A percentile compares a stretch with the other conserved stretches of the same genome.
phyloP scores from a whole-genome alignment of 2,797 vertebrate genomes.

The Prionace glauca region DNA sequence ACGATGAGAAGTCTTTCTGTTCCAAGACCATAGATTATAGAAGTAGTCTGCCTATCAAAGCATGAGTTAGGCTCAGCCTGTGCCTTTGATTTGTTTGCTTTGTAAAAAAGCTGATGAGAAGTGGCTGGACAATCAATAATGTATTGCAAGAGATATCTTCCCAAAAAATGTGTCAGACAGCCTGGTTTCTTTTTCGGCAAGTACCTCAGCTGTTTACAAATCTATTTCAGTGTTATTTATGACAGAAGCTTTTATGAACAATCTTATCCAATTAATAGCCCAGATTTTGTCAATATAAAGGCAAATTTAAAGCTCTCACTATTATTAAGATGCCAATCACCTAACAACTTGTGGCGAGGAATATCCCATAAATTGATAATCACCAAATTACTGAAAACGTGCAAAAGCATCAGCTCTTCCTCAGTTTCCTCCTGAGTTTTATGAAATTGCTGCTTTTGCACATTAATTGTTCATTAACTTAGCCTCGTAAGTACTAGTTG shows the following conservation, averaged over 20 bases:
- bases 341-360: not conserved
- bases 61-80: not conserved
- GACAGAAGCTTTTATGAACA: not conserved
- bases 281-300: not conserved
- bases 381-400: not conserved
- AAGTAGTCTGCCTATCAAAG: not conserved
- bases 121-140: not conserved
- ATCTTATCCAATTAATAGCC: not conserved
- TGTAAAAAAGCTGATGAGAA: not conserved
- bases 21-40: not conserved
- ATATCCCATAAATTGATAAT: not conserved
- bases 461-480: not conserved
- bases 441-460: not conserved
- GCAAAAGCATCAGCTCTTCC: not conserved
- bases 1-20: not conserved
- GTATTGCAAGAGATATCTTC: no score
- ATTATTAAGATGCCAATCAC: not conserved
- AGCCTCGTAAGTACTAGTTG: not conserved
- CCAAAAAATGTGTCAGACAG: not conserved
- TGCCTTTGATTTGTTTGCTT: not conserved
- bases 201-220: not conserved
- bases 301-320: not conserved
- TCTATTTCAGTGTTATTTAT: not conserved
- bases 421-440: not conserved
- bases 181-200: not conserved